phyloP scores from a whole-genome alignment of 1,140 invertebrate genomes.

The Triops longicaudatus region DNA sequence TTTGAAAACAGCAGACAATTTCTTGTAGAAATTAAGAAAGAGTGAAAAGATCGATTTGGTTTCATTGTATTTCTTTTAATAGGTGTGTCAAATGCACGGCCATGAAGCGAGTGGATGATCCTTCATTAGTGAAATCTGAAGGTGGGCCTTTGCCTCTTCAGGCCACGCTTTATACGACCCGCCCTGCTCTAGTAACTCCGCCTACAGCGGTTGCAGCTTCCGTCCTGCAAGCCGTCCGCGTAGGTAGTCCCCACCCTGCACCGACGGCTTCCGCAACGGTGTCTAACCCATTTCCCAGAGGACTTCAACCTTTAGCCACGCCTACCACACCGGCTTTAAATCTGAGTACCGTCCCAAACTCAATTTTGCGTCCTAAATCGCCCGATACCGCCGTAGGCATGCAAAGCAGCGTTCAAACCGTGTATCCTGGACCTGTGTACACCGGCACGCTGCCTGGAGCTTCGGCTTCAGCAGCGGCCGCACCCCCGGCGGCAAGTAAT shows the following conservation, averaged over 20 bases:
- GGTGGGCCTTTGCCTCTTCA: neutral
- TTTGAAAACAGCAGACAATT: too few species aligned
- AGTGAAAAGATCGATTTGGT: neutral
- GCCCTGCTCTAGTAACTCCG: neutral
- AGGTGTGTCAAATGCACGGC: constrained; percentile 14
- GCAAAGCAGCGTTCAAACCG: neutral
- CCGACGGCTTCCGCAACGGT: neutral
- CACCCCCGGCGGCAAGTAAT: neutral
- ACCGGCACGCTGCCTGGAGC: neutral
- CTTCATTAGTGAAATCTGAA: neutral
- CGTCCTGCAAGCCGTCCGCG: constrained; percentile 13
- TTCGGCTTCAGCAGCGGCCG: neutral
- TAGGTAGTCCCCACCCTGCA: neutral
- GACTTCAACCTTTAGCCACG: neutral
- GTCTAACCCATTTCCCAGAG: neutral
- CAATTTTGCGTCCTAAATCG: neutral
- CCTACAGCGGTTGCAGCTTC: neutral
- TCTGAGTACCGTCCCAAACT: neutral
- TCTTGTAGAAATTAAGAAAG: too few species aligned
- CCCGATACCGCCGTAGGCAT: neutral
- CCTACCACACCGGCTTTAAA: neutral
- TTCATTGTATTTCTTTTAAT: neutral
- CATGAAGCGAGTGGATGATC: constrained; percentile 11
- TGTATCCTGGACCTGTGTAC: neutral
- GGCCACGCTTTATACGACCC: neutral